Evolutionary conservation across 2,797 vertebrate species (phyloP).

Genomic region (Vespertilio murinus): DNA sequence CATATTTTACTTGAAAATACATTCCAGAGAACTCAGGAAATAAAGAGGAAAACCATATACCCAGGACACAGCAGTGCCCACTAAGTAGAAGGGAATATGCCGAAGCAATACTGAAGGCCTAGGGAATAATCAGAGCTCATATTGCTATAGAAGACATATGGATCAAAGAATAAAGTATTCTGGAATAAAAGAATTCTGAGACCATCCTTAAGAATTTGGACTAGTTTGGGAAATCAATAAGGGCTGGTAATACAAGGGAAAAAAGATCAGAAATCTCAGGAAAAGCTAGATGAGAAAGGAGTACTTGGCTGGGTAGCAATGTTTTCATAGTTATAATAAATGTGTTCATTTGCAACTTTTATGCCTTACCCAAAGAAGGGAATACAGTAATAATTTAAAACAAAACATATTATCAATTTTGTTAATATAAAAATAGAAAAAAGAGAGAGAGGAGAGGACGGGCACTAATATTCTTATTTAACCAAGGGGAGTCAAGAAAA

Average conservation of each 20-base stretch:
- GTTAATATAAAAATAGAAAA: constrained; percentile 30
- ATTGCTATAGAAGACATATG: neutral
- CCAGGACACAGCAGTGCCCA: neutral
- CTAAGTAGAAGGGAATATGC: neutral
- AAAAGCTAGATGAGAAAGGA: neutral
- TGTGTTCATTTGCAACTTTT: neutral
- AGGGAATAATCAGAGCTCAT: neutral
- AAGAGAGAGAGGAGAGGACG: neutral
- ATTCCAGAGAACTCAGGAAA: constrained; percentile 13
- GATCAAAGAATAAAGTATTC: neutral
- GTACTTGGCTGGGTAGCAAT: neutral
- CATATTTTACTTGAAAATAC: neutral
- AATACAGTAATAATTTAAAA: neutral
- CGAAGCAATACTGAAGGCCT: neutral
- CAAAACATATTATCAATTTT: neutral
- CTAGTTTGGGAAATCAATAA: neutral
- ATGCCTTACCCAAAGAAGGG: neutral
- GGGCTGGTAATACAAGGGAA: neutral
- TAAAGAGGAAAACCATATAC: neutral
- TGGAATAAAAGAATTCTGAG: neutral
- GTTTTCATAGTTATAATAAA: neutral
- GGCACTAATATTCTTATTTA: neutral
- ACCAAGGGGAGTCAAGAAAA: constrained; percentile 19
- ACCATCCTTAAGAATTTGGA: neutral
- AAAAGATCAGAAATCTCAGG: neutral